These are phyloP conservation scores for Drosophila ficusphila DNA, from an alignment of 1,140 invertebrate genomes.

Conservation along the genomic window DNA sequence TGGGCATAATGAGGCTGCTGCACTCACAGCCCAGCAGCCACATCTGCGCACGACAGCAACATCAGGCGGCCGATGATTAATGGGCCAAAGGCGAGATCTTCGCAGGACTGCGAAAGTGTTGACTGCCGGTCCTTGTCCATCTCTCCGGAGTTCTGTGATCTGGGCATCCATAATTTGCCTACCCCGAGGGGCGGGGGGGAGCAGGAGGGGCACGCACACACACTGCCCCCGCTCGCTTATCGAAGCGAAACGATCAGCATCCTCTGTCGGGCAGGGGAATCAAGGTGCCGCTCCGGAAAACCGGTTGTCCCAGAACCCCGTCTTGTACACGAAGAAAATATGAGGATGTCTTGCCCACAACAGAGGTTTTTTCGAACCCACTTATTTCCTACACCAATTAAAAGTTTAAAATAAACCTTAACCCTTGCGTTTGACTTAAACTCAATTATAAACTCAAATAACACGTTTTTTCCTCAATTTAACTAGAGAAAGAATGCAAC, in stretches of 20 bases:
- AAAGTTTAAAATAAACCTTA: no score
- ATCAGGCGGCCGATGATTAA: conserved; percentile 50
- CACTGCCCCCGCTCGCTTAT: conserved; percentile 28
- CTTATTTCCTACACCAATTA: no score
- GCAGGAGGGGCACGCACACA: conserved; percentile 5
- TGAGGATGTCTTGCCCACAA: not conserved
- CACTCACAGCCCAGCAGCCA: not conserved
- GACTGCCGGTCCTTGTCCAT: conserved; percentile 50
- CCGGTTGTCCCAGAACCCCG: conserved; percentile 15
- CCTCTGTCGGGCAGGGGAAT: conserved; percentile 5
- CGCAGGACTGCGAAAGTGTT: conserved; percentile 50
- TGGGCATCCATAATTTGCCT: conserved; percentile 37
- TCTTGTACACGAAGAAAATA: not conserved
- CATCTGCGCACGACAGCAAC: conserved; percentile 2
- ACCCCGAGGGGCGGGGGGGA: conserved; percentile 1
- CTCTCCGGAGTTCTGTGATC: conserved; percentile 2
- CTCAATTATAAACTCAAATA: no score
- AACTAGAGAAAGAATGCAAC: no score
- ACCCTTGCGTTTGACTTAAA: no score
- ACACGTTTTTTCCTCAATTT: no score
- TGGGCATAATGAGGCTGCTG: conserved; percentile 41
- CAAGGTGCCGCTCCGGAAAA: conserved; percentile 25
- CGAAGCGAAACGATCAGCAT: conserved; percentile 19
- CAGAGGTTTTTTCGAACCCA: not conserved
- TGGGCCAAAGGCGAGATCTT: conserved; percentile 54